A percentile compares a stretch with the other conserved stretches of the same genome.
phyloP scores from a whole-genome alignment of 2,888 invertebrate genomes.

The Thera obeliscata region DNA sequence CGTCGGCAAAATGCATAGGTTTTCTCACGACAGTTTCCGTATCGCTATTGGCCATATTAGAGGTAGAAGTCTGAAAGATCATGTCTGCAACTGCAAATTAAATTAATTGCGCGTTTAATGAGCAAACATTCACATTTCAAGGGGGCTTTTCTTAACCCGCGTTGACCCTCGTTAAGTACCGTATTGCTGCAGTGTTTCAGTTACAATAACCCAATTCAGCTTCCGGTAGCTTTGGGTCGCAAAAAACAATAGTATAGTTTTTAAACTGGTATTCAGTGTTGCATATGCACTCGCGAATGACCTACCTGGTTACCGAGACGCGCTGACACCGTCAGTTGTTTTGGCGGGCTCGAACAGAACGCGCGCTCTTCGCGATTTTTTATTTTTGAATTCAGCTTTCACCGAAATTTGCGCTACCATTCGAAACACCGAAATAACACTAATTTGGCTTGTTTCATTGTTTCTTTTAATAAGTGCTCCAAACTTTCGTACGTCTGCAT shows the following conservation, averaged over 20 bases:
- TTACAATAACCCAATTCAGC: constrained; percentile 19
- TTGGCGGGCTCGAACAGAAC: constrained; percentile 67
- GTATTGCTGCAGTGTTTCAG: constrained; percentile 17
- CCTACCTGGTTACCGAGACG: constrained; percentile 70
- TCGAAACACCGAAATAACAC: constrained; percentile 43
- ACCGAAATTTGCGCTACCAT: constrained; percentile 40
- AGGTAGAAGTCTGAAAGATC: constrained; percentile 11
- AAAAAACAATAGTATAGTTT: constrained; percentile 12
- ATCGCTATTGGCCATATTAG: constrained; percentile 36
- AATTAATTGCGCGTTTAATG: constrained; percentile 38
- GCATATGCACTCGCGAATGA: constrained; percentile 60
- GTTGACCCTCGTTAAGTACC: constrained; percentile 25
- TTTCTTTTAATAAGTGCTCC: constrained; percentile 40
- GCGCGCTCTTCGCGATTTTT: constrained; percentile 59
- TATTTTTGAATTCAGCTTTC: constrained; percentile 48
- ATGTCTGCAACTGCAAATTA: constrained; percentile 33
- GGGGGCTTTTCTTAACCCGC: constrained; percentile 23
- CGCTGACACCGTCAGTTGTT: constrained; percentile 77
- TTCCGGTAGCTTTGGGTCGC: constrained; percentile 21
- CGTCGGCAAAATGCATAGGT: constrained; percentile 41
- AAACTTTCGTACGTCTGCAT: constrained; percentile 36
- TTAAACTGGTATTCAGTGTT: constrained; percentile 20
- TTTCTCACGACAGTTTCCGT: constrained; percentile 52
- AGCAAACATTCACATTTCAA: constrained; percentile 47
- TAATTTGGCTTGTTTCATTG: constrained; percentile 40